Evolutionary conservation across 2,888 invertebrate species (phyloP).

Genomic region (Adineta ricciae): DNA sequence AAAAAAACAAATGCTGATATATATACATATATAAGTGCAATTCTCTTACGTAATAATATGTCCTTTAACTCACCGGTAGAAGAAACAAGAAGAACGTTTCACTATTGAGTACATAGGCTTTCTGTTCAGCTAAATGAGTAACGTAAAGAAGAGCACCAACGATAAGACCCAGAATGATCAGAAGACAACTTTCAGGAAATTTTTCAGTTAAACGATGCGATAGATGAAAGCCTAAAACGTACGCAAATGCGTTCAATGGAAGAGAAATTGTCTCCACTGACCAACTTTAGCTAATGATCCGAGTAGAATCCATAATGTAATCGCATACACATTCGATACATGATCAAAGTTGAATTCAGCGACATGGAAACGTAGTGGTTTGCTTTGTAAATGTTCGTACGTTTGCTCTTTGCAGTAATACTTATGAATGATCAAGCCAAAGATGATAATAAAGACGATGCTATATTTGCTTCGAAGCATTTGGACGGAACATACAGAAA

Average conservation of each 20-base stretch:
- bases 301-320: conserved; percentile 85
- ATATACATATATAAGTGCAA: background rate
- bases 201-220: conserved; percentile 22
- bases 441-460: background rate
- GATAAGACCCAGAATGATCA: conserved; percentile 84
- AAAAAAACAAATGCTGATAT: too few species aligned
- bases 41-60: too few species aligned
- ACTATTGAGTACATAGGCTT: conserved; percentile 61
- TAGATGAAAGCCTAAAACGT: conserved; percentile 25
- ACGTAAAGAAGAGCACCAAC: conserved; percentile 73
- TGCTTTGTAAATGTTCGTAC: background rate
- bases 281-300: conserved; percentile 77
- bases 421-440: background rate
- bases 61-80: conserved; percentile 59
- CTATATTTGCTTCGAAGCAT: background rate
- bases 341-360: conserved; percentile 73
- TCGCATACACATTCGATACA: conserved; percentile 81
- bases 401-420: conserved; percentile 15
- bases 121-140: conserved; percentile 45
- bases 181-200: conserved; percentile 89
- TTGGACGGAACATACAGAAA: background rate
- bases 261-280: background rate
- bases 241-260: too few species aligned
- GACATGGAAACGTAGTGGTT: conserved; percentile 54
- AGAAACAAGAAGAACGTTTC: conserved; percentile 66